A percentile compares a stretch with the other conserved stretches of the same genome.
phyloP scores from a whole-genome alignment of 2,113 vertebrate genomes.

The Sylvicapra grimmia region DNA sequence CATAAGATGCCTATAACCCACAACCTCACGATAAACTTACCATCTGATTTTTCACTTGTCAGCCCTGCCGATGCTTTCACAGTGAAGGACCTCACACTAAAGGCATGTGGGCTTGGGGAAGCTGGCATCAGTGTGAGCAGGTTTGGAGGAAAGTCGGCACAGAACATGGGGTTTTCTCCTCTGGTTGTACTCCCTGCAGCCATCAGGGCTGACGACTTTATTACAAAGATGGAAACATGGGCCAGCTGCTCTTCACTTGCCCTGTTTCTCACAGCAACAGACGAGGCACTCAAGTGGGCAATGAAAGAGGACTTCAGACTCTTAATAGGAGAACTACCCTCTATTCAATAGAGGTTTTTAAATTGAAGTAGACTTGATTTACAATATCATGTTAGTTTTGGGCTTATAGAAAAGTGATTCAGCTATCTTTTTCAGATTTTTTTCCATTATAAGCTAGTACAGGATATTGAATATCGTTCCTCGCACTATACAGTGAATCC shows the following conservation, averaged over 20 bases:
- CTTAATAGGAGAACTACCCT: not conserved
- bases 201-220: not conserved
- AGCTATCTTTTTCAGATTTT: not conserved
- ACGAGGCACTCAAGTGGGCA: not conserved
- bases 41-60: not conserved
- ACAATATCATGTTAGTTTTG: not conserved
- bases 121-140: not conserved
- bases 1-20: not conserved
- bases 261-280: not conserved
- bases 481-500: too few species aligned
- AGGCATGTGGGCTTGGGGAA: not conserved
- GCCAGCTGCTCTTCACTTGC: not conserved
- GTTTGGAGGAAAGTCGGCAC: not conserved
- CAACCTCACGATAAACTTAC: not conserved
- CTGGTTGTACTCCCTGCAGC: not conserved
- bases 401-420: not conserved
- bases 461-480: not conserved
- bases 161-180: not conserved
- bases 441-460: not conserved
- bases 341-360: not conserved
- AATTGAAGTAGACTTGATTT: not conserved
- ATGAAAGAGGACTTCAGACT: not conserved
- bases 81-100: not conserved
- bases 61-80: not conserved
- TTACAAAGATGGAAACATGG: not conserved